Base-by-base conservation (phyloP, 2,113 vertebrate genomes). In the Stegostoma tigrinum region DNA sequence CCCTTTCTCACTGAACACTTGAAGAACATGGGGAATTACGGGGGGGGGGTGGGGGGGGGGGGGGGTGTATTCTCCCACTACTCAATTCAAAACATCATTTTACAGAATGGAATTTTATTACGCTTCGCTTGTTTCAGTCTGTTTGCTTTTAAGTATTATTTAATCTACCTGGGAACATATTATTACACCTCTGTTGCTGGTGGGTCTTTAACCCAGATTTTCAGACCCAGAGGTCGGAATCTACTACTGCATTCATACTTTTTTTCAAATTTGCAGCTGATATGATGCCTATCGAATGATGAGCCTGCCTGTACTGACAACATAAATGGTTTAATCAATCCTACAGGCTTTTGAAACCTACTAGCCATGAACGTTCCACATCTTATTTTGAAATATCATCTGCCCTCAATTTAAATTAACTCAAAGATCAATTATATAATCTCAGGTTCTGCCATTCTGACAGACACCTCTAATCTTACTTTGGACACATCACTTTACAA, bases 371-470 rank as follows among this genome's bases (percentile, higher is more conserved):
- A 83, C 42, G 38, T 17, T 61, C 34, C 64, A 66, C 4, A 5
- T 21, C 10, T 38, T 21, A 93, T 93, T 93, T 93, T 66, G 34
- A 67, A 93, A n/a, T 64, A 67, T 64, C n/a, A 24, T 34, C 87
- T 34, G 30, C 61, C 23, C 90, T 94, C 90, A 94, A 38, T n/a
- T 66, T 67, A 93, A 93, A 94, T 94, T 64, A 94, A n/a, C 30
- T 93, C 34, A 0, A 23, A 66, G n/a, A 94, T 19, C 90, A 94
- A 94, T 90, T 61, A 61, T 90, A 90, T 90, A 90, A 61, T 90
- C 87, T 90, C 10, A 52, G 87, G 87, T 90, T 61, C 61, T 90
- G 30, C 61, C 27, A 3, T 61, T n/a, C n/a, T n/a, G n/a, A 52
- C 61, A 30, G 87, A 6, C 80, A 83, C 80, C 86, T 52, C 24